These are phyloP conservation scores for Picus viridis DNA, from an alignment of 2,797 vertebrate species.

Conservation along the genomic window DNA sequence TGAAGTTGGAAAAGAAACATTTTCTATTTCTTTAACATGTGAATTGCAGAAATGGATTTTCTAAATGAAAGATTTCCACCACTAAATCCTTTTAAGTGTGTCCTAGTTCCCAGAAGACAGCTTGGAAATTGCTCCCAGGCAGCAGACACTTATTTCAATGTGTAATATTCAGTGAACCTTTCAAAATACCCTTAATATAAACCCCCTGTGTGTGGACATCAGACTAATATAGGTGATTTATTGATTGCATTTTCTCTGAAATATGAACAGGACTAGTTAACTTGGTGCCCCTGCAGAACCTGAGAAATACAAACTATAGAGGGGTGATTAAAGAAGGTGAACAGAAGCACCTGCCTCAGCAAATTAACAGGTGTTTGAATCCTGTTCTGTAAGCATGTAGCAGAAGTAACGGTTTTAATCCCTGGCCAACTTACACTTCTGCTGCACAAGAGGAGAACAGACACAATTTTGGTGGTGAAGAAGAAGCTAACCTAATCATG, in stretches of 20 bases:
- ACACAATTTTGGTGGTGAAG: not conserved
- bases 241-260: slow-evolving; percentile 66
- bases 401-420: slow-evolving; percentile 22
- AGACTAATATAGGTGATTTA: slow-evolving; percentile 72
- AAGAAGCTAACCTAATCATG: not conserved
- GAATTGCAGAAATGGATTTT: slow-evolving; percentile 72
- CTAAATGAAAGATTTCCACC: slow-evolving; percentile 74
- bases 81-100: slow-evolving; percentile 77
- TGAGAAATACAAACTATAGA: slow-evolving; percentile 4
- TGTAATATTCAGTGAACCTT: slow-evolving; percentile 76
- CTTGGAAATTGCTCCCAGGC: slow-evolving; percentile 71
- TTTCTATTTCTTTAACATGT: slow-evolving; percentile 67
- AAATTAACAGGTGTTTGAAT: slow-evolving; percentile 69
- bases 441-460: not conserved
- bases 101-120: slow-evolving; percentile 71
- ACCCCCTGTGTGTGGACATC: slow-evolving; percentile 52
- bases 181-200: slow-evolving; percentile 74
- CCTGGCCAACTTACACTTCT: not conserved
- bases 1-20: slow-evolving; percentile 68
- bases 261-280: slow-evolving; percentile 67
- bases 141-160: slow-evolving; percentile 73
- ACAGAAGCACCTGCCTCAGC: slow-evolving; percentile 45
- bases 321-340: not conserved
- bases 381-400: slow-evolving; percentile 6
- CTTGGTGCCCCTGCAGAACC: slow-evolving; percentile 15